Percentiles rank a stretch among this genome's conserved stretches.
Conservation (phyloP, 1,140 invertebrate species). For the Trichonephila inaurata region DNA sequence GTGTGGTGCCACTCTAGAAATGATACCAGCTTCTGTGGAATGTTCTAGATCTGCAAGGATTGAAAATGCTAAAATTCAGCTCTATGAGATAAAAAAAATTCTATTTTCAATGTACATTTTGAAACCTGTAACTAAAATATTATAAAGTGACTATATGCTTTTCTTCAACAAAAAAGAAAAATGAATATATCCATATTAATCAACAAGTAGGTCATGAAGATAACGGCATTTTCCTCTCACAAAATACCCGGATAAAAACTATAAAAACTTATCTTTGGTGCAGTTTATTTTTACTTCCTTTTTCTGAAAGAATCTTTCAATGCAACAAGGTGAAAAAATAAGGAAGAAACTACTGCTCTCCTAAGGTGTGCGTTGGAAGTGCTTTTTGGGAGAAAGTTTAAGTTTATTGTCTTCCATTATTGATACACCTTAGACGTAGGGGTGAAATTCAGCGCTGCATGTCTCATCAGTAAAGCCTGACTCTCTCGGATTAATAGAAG, state of each 20-base stretch:
- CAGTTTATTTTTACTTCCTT: neutral
- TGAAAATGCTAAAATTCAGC: too few species aligned
- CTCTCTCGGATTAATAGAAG: neutral
- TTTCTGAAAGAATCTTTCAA: neutral
- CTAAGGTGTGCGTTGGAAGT: conserved; percentile 15
- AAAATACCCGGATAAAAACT: neutral
- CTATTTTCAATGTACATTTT: too few species aligned
- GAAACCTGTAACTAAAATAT: too few species aligned
- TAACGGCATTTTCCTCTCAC: neutral
- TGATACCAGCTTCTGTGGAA: too few species aligned
- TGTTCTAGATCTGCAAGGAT: too few species aligned
- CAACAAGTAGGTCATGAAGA: neutral
- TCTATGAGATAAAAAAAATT: too few species aligned
- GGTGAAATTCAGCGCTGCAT: neutral
- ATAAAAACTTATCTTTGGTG: neutral
- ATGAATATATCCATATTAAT: neutral
- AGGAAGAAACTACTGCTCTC: neutral
- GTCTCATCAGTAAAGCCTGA: neutral
- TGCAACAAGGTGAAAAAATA: neutral
- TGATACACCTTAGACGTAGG: neutral
- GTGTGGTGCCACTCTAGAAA: too few species aligned
- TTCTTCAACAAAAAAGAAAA: too few species aligned
- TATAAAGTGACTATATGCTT: too few species aligned
- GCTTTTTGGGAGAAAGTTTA: conserved; percentile 35
- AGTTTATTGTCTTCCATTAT: conserved; percentile 60